These are phyloP conservation scores for Epistrophella euchroma DNA, from an alignment of 2,888 invertebrate genomes.

Conservation along the genomic window DNA sequence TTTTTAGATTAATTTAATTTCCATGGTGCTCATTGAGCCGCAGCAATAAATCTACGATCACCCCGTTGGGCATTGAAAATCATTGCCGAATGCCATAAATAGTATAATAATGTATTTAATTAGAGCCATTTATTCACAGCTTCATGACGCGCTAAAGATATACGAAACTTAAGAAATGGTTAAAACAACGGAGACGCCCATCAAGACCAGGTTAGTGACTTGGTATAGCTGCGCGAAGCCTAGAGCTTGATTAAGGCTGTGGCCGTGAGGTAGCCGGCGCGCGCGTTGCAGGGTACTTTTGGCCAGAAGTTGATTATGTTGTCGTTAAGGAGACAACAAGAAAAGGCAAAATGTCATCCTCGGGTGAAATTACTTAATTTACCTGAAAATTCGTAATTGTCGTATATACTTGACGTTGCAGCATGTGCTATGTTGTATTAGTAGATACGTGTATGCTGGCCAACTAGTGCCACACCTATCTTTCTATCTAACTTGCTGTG, in stretches of 20 bases:
- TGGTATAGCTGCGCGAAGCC: too few relatives aligned
- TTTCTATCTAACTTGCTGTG: slow-evolving; percentile 42
- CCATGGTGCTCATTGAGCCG: slow-evolving; percentile 57
- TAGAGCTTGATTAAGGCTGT: slow-evolving; percentile 8
- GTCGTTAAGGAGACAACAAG: slow-evolving; percentile 54
- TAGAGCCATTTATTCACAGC: slow-evolving; percentile 73
- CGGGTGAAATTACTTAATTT: slow-evolving; percentile 73
- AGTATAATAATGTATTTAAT: slow-evolving; percentile 68
- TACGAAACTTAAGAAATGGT: slow-evolving; percentile 20
- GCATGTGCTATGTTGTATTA: slow-evolving; percentile 13
- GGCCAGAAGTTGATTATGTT: slow-evolving; percentile 66
- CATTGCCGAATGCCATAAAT: slow-evolving; percentile 62
- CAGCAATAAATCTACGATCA: slow-evolving; percentile 67
- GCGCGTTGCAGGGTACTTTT: neutral
- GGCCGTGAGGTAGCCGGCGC: neutral
- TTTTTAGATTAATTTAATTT: slow-evolving; percentile 69
- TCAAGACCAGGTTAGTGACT: slow-evolving; percentile 27
- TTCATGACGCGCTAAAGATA: slow-evolving; percentile 59
- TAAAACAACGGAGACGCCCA: slow-evolving; percentile 51
- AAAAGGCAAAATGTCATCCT: slow-evolving; percentile 68
- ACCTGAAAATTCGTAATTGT: slow-evolving; percentile 67
- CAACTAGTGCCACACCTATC: slow-evolving; percentile 50
- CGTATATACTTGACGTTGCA: slow-evolving; percentile 36
- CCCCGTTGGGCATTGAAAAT: slow-evolving; percentile 61
- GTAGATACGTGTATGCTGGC: slow-evolving; percentile 5